Evolutionary conservation across 1,140 invertebrate species (phyloP), one percentile per base, ranked within the genome.

Genomic region (Phymastichus coffea): DNA sequence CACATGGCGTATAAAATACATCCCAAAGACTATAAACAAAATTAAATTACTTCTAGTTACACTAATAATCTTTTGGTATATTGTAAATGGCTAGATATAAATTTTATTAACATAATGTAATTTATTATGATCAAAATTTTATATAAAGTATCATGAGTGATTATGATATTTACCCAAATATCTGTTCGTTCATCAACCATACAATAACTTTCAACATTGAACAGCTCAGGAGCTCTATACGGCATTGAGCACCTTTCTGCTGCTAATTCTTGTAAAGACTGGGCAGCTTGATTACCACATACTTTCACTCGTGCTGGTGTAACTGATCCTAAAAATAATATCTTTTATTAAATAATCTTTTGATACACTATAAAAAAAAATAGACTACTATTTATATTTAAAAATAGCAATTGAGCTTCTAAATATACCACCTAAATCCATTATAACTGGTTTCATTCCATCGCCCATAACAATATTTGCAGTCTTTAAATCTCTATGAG

Each of bases 171-270:
- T 80, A 94, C 92, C 92, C 92, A 95, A 68, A 95, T 88, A 80
- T 95, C 92, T 30, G 90, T 91, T 62, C 89, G 78, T 77, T 94
- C 91, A 77, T 93, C 92, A 63, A 95, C 85, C 67, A 86, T 85
- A 70, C 87, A 86, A 68, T 89, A 87, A 57, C 86, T 88, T 77
- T 93, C 88, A 33, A 94, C 90, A 68, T 90, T 89, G 69, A 95
- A 95, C 25, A 95, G 78, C 80, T 95, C 93, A 15, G 93, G 93
- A 17, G 93, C 90, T 70, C 90, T 81, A 69, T 93, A 95, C 10
- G 91, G 86, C 87, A 95, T 94, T 19, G 90, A 91, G 74, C 90
- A 93, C 63, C 89, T 82, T 79, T 94, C 91, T 53, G 88, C 88
- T 7, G 92, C 92, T 46, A 86, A 73, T 73, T 95, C 93, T 78